A percentile compares a stretch with the other conserved stretches of the same genome.
Conservation (phyloP, 2,888 invertebrate species). For the Oligia strigilis region DNA sequence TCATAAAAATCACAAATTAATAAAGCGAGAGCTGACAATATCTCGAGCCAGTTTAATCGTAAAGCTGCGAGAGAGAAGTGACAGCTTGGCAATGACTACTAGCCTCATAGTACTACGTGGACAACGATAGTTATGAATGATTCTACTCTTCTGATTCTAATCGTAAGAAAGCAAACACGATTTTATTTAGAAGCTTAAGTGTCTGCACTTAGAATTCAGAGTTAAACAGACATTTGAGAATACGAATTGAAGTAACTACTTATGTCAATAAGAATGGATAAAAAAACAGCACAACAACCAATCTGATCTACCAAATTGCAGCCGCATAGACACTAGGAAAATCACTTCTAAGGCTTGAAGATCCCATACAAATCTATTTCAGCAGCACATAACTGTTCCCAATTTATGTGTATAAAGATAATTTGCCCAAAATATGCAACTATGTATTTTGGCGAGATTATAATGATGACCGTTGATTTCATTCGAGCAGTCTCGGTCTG, state of each 20-base stretch:
- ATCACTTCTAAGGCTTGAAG: slow-evolving; percentile 15
- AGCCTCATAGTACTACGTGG: slow-evolving; percentile 55
- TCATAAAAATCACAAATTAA: slow-evolving; percentile 48
- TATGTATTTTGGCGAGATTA: slow-evolving; percentile 71
- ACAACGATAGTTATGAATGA: slow-evolving; percentile 56
- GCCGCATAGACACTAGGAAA: not conserved
- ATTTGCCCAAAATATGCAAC: slow-evolving; percentile 60
- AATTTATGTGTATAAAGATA: slow-evolving; percentile 62
- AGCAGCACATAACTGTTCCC: slow-evolving; percentile 44
- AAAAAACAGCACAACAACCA: slow-evolving; percentile 1
- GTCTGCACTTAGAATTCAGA: not conserved
- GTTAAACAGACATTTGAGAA: not conserved
- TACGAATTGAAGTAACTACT: not conserved
- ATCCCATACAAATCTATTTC: slow-evolving; percentile 16
- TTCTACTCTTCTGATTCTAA: slow-evolving; percentile 28
- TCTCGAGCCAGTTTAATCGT: slow-evolving; percentile 49
- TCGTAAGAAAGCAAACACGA: slow-evolving; percentile 20
- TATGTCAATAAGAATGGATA: slow-evolving; percentile 3
- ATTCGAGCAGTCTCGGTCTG: slow-evolving; percentile 70
- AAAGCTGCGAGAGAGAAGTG: slow-evolving; percentile 58
- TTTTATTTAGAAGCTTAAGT: not conserved
- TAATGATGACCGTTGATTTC: slow-evolving; percentile 76
- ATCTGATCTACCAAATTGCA: not conserved
- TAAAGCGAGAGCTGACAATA: slow-evolving; percentile 34
- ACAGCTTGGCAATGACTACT: slow-evolving; percentile 60